A percentile compares a stretch with the other conserved stretches of the same genome.
Conservation (phyloP, 2,797 vertebrate species). For the Alfaro cultratus region DNA sequence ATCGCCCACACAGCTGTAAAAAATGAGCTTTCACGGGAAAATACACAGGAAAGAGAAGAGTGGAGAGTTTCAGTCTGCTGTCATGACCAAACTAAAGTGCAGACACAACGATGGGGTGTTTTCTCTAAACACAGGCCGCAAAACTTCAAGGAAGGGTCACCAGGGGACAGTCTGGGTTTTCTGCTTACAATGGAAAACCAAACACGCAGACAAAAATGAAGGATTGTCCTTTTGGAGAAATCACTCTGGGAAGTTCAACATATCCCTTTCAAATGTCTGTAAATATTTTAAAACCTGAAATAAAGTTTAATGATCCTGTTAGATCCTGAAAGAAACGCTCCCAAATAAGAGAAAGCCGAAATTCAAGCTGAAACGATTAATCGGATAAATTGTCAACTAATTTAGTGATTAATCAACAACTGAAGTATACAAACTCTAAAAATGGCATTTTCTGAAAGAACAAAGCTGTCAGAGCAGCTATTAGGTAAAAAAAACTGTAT, state of each 20-base stretch:
- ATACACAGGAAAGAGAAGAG: slow-evolving; percentile 23
- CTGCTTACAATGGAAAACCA: slow-evolving; percentile 26
- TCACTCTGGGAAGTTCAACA: background rate
- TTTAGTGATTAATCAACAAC: too few species aligned
- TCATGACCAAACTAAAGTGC: slow-evolving; percentile 42
- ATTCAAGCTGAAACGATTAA: background rate
- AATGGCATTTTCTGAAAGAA: too few species aligned
- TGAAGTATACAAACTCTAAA: too few species aligned
- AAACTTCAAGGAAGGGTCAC: slow-evolving; percentile 28
- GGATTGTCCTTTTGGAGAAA: background rate
- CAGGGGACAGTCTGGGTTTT: slow-evolving; percentile 25
- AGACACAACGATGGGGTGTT: slow-evolving; percentile 53
- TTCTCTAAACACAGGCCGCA: slow-evolving; percentile 48
- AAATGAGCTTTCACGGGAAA: slow-evolving; percentile 19
- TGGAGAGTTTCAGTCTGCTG: slow-evolving; percentile 17
- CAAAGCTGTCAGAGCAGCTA: too few species aligned
- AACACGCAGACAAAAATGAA: slow-evolving; percentile 7
- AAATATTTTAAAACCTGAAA: background rate
- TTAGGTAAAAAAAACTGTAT: too few species aligned
- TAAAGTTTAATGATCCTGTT: background rate
- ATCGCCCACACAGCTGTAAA: slow-evolving; percentile 14
- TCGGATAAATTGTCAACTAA: too few species aligned
- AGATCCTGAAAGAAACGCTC: background rate
- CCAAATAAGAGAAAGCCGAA: background rate
- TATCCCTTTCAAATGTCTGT: background rate